Evolutionary conservation across 2,113 vertebrate species (phyloP).

Genomic region (Colossoma macropomum): DNA sequence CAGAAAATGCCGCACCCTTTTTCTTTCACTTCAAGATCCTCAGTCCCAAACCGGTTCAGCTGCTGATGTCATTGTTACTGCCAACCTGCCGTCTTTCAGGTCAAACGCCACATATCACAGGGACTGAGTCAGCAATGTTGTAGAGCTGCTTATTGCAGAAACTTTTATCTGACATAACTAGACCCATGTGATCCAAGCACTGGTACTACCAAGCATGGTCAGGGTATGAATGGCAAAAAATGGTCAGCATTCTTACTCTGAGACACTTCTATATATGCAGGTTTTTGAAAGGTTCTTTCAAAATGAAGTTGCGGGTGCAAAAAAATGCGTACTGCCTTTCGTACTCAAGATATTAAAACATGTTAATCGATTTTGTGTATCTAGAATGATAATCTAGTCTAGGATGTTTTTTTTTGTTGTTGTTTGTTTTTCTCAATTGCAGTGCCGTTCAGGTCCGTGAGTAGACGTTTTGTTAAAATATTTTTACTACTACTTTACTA

Average conservation of each 20-base stretch:
- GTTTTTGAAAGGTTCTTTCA: neutral
- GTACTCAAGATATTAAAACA: too few species aligned
- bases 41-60: constrained; percentile 45
- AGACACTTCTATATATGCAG: neutral
- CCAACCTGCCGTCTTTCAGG: neutral
- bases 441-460: too few species aligned
- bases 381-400: too few species aligned
- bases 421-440: too few species aligned
- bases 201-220: neutral
- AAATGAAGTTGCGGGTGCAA: too few species aligned
- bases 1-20: neutral
- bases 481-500: too few species aligned
- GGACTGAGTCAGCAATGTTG: neutral
- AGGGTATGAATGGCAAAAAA: neutral
- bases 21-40: neutral
- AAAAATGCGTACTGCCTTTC: too few species aligned
- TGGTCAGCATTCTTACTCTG: neutral
- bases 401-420: too few species aligned
- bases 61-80: neutral
- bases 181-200: neutral
- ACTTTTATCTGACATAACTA: neutral
- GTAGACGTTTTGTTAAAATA: too few species aligned
- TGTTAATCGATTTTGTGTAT: too few species aligned
- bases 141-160: neutral
- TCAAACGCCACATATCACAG: constrained; percentile 2